Conservation (phyloP, 1,140 invertebrate species). For the Ceratitis capitata region DNA sequence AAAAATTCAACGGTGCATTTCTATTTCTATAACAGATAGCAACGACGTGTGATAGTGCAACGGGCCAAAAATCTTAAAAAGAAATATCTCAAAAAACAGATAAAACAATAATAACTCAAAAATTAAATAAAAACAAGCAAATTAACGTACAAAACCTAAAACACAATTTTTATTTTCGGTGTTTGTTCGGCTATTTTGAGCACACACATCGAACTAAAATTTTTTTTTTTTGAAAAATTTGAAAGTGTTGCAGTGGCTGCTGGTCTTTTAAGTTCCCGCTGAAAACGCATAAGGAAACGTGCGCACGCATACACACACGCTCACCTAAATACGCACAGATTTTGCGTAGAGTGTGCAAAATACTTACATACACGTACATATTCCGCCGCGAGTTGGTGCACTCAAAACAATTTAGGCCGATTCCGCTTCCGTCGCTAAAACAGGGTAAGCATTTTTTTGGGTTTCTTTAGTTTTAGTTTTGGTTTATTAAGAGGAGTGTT, state of each 20-base stretch:
- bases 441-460: conserved; percentile 7
- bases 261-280: neutral
- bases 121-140: neutral
- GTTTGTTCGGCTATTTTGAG: neutral
- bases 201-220: too few relatives aligned
- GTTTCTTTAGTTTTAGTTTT: too few relatives aligned
- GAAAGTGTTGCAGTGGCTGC: neutral
- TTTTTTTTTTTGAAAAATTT: neutral
- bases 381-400: conserved; percentile 22
- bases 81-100: conserved; percentile 4
- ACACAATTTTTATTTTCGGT: neutral
- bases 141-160: neutral
- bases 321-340: neutral
- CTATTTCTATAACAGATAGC: conserved; percentile 7
- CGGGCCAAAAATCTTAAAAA: conserved; percentile 24
- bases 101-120: conserved; percentile 34
- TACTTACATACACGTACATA: too few relatives aligned
- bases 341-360: conserved; percentile 18
- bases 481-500: too few relatives aligned
- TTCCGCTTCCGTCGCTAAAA: neutral
- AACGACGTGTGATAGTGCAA: neutral
- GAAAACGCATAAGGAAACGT: conserved; percentile 14
- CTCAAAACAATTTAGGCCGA: conserved; percentile 15
- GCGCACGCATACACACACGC: neutral
- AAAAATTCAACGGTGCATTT: conserved; percentile 15